A percentile compares a stretch with the other conserved stretches of the same genome.
These are phyloP conservation scores for Pelobates fuscus DNA, from an alignment of 2,113 vertebrate species.

Conservation along the genomic window DNA sequence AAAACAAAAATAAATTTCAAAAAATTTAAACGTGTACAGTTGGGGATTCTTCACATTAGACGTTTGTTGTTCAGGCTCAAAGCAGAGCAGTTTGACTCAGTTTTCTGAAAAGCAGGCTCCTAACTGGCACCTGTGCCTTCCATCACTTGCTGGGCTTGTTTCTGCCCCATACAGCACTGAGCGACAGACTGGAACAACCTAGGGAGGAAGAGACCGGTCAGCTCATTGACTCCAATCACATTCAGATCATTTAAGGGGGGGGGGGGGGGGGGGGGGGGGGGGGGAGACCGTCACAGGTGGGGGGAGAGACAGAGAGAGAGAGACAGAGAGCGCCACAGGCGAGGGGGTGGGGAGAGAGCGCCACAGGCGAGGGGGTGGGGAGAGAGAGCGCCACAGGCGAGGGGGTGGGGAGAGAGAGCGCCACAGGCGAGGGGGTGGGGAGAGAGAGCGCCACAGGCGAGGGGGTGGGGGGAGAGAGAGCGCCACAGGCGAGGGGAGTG, in stretches of 20 bases:
- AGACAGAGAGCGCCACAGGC: not conserved
- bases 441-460: not conserved
- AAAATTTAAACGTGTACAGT: too few relatives aligned
- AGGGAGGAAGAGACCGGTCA: not conserved
- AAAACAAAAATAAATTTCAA: constrained; percentile 64
- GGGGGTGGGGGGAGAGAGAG: not conserved
- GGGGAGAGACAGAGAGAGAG: too few relatives aligned
- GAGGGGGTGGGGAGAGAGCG: not conserved
- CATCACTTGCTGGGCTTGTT: constrained; percentile 99
- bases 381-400: not conserved
- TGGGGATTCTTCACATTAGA: constrained; percentile 39
- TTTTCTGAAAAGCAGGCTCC: not conserved
- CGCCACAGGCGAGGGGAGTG: not conserved
- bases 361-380: not conserved
- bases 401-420: not conserved
- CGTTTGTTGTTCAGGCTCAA: not conserved
- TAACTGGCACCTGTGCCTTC: constrained; percentile 98
- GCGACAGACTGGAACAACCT: constrained; percentile 98
- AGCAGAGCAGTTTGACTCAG: too few relatives aligned
- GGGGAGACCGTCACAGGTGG: too few relatives aligned
- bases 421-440: not conserved
- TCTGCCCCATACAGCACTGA: constrained; percentile 99
- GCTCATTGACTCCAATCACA: not conserved
- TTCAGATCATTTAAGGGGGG: too few relatives aligned
- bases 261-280: too few relatives aligned